Conservation (phyloP, 2,888 invertebrate genomes). For the Xylota sylvarum region DNA sequence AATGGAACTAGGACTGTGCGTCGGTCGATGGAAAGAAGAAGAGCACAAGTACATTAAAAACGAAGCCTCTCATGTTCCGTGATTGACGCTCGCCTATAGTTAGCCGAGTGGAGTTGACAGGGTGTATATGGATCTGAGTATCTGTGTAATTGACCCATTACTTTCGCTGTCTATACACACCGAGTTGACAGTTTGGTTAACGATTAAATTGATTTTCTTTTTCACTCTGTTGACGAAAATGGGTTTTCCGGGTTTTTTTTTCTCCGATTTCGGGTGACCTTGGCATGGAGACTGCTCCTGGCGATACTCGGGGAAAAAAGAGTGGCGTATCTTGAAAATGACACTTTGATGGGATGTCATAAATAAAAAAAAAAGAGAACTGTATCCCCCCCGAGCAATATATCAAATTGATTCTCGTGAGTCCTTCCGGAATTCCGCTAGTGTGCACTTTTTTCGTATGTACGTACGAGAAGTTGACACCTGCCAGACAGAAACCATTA, state of each 20-base stretch:
- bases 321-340: slow-evolving; percentile 16
- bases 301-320: not conserved
- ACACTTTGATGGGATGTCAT: slow-evolving; percentile 30
- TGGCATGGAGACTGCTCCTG: not conserved
- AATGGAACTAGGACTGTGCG: not conserved
- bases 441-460: not conserved
- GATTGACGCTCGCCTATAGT: not conserved
- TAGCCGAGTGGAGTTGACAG: not conserved
- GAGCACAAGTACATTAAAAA: not conserved
- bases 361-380: not conserved
- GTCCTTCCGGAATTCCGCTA: not conserved
- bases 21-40: not conserved
- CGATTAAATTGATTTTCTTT: slow-evolving; percentile 9
- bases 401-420: slow-evolving; percentile 25
- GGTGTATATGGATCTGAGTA: slow-evolving; percentile 3
- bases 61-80: not conserved
- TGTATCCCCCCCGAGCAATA: slow-evolving; percentile 4
- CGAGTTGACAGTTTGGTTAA: slow-evolving; percentile 5
- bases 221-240: not conserved
- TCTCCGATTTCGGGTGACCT: not conserved
- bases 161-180: not conserved
- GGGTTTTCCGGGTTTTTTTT: not conserved
- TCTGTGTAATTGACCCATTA: slow-evolving; percentile 12
- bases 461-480: not conserved
- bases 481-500: slow-evolving; percentile 23